phyloP scores from a whole-genome alignment of 1,140 invertebrate species.

The Drosophila paulistorum region DNA sequence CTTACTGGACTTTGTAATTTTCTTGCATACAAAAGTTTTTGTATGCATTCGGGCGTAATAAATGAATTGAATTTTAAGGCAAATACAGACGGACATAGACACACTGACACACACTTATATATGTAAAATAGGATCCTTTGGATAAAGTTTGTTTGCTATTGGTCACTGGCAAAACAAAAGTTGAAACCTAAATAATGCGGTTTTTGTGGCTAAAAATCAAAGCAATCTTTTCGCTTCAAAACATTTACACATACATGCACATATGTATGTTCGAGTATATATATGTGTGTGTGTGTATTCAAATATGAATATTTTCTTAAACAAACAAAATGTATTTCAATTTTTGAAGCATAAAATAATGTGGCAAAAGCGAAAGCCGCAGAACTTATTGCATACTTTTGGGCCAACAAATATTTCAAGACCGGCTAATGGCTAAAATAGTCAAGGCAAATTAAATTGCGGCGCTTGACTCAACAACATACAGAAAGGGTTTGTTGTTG shows the following conservation, averaged over 20 bases:
- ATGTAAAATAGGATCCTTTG: slow-evolving; percentile 1
- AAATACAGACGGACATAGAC: background rate
- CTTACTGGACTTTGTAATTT: slow-evolving; percentile 45
- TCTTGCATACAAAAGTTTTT: slow-evolving; percentile 21
- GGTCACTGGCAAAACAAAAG: slow-evolving; percentile 41
- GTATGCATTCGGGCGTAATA: slow-evolving; percentile 53
- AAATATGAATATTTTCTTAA: slow-evolving; percentile 34
- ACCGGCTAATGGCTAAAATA: slow-evolving; percentile 50
- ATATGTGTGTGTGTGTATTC: background rate
- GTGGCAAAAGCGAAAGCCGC: slow-evolving; percentile 47
- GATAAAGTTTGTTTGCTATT: slow-evolving; percentile 44
- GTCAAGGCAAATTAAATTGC: slow-evolving; percentile 60
- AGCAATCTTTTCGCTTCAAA: slow-evolving; percentile 42
- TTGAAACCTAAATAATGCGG: slow-evolving; percentile 72
- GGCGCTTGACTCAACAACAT: slow-evolving; percentile 44
- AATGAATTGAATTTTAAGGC: slow-evolving; percentile 44
- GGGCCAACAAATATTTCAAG: slow-evolving; percentile 14
- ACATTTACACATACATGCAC: background rate
- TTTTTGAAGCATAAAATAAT: slow-evolving; percentile 61
- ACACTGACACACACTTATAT: background rate
- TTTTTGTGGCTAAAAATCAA: slow-evolving; percentile 65
- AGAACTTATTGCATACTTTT: slow-evolving; percentile 52
- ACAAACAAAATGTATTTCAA: slow-evolving; percentile 60
- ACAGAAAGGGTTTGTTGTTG: slow-evolving; percentile 15
- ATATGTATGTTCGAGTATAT: background rate